These are phyloP conservation scores for Dendrolimus kikuchii DNA, from an alignment of 1,140 invertebrate genomes.

Conservation along the genomic window DNA sequence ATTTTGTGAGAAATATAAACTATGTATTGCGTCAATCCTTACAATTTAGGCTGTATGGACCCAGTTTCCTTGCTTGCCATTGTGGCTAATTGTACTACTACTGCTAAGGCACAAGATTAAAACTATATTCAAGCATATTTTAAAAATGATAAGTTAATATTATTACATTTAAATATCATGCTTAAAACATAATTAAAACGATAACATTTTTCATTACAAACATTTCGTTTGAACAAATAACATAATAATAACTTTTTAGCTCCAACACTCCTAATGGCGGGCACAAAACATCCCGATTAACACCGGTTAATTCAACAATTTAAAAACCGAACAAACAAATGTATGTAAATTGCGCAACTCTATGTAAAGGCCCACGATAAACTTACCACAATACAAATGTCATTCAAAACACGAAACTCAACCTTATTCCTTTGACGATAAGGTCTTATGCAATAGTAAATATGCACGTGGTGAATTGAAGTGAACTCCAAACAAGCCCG, in stretches of 20 bases:
- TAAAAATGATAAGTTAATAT: too few species aligned
- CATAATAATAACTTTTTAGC: conserved; percentile 1
- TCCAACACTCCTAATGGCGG: conserved; percentile 3
- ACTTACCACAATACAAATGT: conserved; percentile 21
- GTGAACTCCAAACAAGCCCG: conserved; percentile 62
- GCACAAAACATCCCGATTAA: conserved; percentile 54
- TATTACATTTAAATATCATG: too few species aligned
- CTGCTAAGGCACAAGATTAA: too few species aligned
- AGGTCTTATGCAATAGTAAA: conserved; percentile 10
- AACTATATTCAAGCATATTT: too few species aligned
- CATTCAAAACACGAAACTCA: conserved; percentile 8
- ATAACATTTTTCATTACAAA: too few species aligned
- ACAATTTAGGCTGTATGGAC: too few species aligned
- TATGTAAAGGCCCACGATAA: conserved; percentile 64
- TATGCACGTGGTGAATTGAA: conserved; percentile 30
- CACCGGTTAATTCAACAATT: conserved; percentile 64
- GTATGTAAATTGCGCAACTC: conserved; percentile 67
- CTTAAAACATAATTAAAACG: too few species aligned
- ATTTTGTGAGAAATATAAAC: too few species aligned
- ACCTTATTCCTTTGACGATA: conserved; percentile 21
- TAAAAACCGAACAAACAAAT: conserved; percentile 70
- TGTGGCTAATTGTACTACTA: too few species aligned
- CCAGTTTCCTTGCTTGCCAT: too few species aligned
- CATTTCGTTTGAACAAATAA: not conserved
- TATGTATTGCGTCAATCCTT: too few species aligned